Evolutionary conservation across 2,113 vertebrate genomes (phyloP).

Genomic region (Crotalus viridis): DNA sequence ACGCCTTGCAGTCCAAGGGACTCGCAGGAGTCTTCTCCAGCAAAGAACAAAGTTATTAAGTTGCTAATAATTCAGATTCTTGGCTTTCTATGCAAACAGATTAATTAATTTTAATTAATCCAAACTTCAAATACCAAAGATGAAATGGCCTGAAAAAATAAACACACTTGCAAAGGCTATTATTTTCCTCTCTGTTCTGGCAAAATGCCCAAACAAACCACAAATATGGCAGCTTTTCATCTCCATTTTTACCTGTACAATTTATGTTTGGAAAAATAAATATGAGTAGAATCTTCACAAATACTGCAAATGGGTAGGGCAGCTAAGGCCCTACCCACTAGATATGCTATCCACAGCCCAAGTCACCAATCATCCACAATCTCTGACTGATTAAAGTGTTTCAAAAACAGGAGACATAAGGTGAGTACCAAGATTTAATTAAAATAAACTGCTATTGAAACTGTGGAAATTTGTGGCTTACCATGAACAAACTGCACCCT

Average conservation of each 20-base stretch:
- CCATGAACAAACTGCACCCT: background rate
- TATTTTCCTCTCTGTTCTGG: background rate
- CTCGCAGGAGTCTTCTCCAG: too few species aligned
- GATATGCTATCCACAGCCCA: background rate
- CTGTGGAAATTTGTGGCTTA: background rate
- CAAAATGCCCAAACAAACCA: background rate
- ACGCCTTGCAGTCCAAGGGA: too few species aligned
- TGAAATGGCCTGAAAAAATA: background rate
- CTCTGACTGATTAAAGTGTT: background rate
- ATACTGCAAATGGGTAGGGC: background rate
- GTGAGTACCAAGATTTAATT: background rate
- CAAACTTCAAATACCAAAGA: background rate
- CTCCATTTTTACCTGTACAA: background rate
- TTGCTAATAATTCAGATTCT: background rate
- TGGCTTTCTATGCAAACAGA: background rate
- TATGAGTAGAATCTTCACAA: background rate
- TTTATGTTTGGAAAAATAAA: background rate
- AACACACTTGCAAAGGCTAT: background rate
- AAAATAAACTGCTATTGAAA: background rate
- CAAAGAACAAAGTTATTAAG: background rate
- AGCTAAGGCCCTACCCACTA: background rate
- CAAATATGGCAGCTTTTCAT: background rate
- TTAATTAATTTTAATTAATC: background rate
- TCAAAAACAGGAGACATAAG: background rate
- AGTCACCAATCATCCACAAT: background rate